Percentiles rank a stretch among this genome's conserved stretches.
Conservation (phyloP, 2,797 vertebrate species). For the Garrulus glandarius region DNA sequence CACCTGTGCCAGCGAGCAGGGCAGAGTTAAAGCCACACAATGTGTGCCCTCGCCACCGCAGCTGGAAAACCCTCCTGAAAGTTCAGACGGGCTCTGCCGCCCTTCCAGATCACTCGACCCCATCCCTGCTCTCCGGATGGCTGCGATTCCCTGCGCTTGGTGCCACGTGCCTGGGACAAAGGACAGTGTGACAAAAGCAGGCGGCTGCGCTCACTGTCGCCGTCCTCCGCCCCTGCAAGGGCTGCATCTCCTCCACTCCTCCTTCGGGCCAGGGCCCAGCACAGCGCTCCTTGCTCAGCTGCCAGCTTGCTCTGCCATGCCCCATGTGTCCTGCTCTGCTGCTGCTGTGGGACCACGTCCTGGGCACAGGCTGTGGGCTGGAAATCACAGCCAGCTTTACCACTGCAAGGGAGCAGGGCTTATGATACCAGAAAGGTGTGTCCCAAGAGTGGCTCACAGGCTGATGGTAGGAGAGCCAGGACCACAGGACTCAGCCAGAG, state of each 20-base stretch:
- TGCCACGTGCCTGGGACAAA: conserved; percentile 46
- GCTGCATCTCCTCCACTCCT: background rate
- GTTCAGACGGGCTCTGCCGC: background rate
- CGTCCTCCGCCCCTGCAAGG: background rate
- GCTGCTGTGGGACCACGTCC: background rate
- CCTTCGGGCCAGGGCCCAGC: background rate
- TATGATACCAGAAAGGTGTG: background rate
- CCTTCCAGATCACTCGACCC: background rate
- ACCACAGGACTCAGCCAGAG: fast-evolving
- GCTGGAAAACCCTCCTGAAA: background rate
- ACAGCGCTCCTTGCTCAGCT: fast-evolving
- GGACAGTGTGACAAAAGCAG: conserved; percentile 38
- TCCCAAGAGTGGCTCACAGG: background rate
- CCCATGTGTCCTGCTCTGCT: background rate
- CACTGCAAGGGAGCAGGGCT: fast-evolving
- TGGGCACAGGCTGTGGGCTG: fast-evolving
- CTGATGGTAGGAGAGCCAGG: background rate
- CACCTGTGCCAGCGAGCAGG: background rate
- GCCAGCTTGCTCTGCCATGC: background rate
- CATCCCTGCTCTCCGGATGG: background rate
- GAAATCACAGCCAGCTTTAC: background rate
- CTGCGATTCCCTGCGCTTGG: background rate
- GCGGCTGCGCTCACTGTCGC: background rate
- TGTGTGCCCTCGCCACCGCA: fast-evolving
- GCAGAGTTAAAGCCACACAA: background rate